phyloP scores from a whole-genome alignment of 2,113 vertebrate genomes.

The Lepidothrix coronata region DNA sequence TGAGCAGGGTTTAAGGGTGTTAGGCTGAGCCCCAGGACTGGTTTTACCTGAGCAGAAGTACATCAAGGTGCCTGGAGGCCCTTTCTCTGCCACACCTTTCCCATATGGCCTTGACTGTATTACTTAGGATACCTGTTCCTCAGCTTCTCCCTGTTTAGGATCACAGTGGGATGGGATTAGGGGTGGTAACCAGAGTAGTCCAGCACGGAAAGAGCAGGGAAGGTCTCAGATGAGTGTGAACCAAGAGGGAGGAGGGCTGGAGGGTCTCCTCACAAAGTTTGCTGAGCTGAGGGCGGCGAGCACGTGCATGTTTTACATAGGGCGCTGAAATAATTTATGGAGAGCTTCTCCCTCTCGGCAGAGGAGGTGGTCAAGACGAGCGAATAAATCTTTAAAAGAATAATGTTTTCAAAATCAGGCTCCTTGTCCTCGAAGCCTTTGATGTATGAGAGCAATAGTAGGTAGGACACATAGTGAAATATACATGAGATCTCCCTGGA shows the following conservation, averaged over 20 bases:
- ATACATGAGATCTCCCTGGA: conserved; percentile 75
- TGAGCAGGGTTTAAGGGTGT: neutral
- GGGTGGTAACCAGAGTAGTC: neutral
- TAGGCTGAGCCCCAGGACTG: neutral
- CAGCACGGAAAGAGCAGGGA: neutral
- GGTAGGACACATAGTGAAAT: conserved; percentile 79
- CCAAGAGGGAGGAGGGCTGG: neutral
- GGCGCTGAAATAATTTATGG: conserved; percentile 72
- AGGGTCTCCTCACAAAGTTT: neutral
- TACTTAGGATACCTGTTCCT: rapidly evolving
- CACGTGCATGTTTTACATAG: conserved; percentile 41
- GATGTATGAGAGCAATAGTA: conserved; percentile 81
- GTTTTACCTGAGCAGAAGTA: neutral
- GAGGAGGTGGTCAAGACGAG: conserved; percentile 76
- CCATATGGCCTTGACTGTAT: neutral
- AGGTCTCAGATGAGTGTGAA: rapidly evolving
- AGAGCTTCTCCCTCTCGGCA: conserved; percentile 59
- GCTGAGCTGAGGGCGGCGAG: neutral
- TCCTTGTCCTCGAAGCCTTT: conserved; percentile 78
- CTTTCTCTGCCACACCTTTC: neutral
- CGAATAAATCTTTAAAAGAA: conserved; percentile 83
- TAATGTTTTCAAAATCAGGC: conserved; percentile 83
- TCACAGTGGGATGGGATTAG: rapidly evolving
- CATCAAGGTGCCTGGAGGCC: neutral
- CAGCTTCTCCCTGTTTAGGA: neutral